These are phyloP conservation scores for Trachelus stipa DNA, from an alignment of 2,888 invertebrate genomes.

Conservation along the genomic window DNA sequence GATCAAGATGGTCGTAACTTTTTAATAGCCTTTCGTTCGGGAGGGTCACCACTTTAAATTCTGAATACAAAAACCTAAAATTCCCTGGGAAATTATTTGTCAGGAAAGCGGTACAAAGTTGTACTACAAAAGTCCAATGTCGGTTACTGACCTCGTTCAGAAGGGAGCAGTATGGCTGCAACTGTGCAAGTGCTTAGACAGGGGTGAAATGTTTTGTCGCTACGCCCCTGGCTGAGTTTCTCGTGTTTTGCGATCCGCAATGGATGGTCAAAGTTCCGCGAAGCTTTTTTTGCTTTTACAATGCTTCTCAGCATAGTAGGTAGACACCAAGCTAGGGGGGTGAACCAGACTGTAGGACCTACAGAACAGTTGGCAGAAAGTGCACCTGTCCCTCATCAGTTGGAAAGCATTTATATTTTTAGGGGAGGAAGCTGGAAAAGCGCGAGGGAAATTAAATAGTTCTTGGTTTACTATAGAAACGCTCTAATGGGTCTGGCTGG, in stretches of 20 bases:
- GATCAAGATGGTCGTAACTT: background rate
- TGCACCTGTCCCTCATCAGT: background rate
- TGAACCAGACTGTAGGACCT: background rate
- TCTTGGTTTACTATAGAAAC: background rate
- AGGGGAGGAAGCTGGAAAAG: background rate
- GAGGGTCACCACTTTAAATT: background rate
- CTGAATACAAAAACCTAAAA: background rate
- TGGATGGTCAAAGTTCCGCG: slow-evolving; percentile 20
- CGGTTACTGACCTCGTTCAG: background rate
- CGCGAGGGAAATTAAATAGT: background rate
- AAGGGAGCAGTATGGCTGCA: background rate
- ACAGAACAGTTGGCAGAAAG: background rate
- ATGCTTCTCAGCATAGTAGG: background rate
- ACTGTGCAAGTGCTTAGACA: background rate
- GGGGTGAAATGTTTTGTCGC: slow-evolving; percentile 20
- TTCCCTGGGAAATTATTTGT: background rate
- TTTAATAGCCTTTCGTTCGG: background rate
- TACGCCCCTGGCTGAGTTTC: background rate
- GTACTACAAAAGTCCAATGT: background rate
- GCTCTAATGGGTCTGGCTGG: background rate
- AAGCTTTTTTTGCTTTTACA: slow-evolving; percentile 3
- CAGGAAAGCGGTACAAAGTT: background rate
- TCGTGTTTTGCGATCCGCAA: slow-evolving; percentile 20
- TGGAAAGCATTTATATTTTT: background rate
- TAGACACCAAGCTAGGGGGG: background rate